Evolutionary conservation across 2,113 vertebrate species (phyloP).

Genomic region (Antennarius striatus): DNA sequence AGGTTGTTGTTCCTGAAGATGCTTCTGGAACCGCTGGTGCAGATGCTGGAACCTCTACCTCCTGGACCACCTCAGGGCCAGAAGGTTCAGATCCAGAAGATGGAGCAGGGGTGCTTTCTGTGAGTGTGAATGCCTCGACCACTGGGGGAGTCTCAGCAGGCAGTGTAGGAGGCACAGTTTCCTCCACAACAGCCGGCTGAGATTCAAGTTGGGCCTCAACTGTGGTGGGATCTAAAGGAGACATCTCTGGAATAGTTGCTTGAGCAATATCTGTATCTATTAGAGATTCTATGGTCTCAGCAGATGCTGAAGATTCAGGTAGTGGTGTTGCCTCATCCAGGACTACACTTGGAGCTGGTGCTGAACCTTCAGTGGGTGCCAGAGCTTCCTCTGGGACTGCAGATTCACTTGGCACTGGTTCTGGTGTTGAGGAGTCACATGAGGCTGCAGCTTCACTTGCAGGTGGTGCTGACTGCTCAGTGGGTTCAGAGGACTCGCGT

Average conservation of each 20-base stretch:
- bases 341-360: background rate
- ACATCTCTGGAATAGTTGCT: conserved; percentile 63
- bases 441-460: background rate
- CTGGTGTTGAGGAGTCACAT: background rate
- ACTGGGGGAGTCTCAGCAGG: conserved; percentile 4
- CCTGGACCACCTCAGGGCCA: conserved; percentile 5
- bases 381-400: background rate
- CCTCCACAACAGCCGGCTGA: conserved; percentile 21
- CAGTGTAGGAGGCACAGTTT: background rate
- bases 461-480: background rate
- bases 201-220: conserved; percentile 13
- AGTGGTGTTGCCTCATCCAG: background rate
- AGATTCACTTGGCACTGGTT: background rate
- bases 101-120: conserved; percentile 2
- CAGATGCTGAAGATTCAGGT: background rate
- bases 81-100: conserved; percentile 1
- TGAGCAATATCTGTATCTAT: conserved; percentile 55
- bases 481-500: background rate
- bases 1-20: conserved; percentile 8
- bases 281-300: conserved; percentile 15
- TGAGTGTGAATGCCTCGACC: background rate
- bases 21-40: background rate
- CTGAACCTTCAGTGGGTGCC: too few relatives aligned
- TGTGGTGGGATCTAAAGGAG: conserved; percentile 13
- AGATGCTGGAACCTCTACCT: conserved; percentile 14